phyloP scores from a whole-genome alignment of 1,140 invertebrate species.

The Aphis craccivora region DNA sequence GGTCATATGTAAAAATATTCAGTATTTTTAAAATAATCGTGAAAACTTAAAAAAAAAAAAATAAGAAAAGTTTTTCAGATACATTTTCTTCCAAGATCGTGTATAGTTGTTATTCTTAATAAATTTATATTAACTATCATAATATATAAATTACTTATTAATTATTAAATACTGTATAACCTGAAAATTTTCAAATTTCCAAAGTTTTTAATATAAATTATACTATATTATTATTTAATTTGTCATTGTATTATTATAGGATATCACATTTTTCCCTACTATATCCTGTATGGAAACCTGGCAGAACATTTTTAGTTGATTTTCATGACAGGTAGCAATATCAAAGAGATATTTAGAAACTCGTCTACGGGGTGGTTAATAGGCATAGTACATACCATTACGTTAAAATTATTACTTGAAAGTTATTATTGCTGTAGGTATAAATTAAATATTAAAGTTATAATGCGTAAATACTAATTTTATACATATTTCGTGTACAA shows the following conservation, averaged over 20 bases:
- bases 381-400: not conserved
- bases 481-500: not conserved
- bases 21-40: not conserved
- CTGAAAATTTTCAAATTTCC: not conserved
- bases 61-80: not conserved
- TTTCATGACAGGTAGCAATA: not conserved
- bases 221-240: not conserved
- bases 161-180: not conserved
- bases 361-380: not conserved
- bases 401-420: not conserved
- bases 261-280: not conserved
- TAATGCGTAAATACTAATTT: not conserved
- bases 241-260: not conserved
- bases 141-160: not conserved
- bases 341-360: not conserved
- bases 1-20: not conserved
- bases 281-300: not conserved
- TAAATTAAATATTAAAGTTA: slow-evolving; percentile 20
- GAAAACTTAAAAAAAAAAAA: not conserved
- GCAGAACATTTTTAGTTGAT: not conserved
- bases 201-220: not conserved
- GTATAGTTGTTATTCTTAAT: no score
- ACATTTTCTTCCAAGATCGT: no score
- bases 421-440: not conserved
- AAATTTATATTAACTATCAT: no score